Evolutionary conservation across 2,797 vertebrate genomes (phyloP), one percentile per base, ranked within the genome.

Genomic region (Periophthalmus magnuspinnatus): DNA sequence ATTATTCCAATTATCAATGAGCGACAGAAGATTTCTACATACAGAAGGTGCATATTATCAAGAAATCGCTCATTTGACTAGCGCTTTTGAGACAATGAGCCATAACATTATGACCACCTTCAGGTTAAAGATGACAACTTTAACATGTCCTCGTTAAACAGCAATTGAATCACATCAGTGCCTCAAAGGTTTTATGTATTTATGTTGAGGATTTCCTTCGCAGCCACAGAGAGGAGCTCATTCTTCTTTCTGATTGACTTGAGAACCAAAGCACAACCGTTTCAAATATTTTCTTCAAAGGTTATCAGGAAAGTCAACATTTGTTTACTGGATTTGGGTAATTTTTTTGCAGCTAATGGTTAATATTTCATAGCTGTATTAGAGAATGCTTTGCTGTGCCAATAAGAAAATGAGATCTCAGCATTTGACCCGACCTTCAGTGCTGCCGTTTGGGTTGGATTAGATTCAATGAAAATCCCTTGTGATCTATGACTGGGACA

Each of bases 1-100:
- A 66, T 66, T 54, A 66, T 66, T 52, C 19, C 41, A 54, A 54
- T 66, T 66, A 66, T 36, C 10, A 36, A 4, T 13, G 36, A 47
- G 61, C 9, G 38, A 5, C 14, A 38, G 54, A 48, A 65, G 17
- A 28, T 57, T 36, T 14, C 60, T 41, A 61, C 7, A 17, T 11
- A 64, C 28, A 34, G 34, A 21, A 5, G 16, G 24, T 47, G n/a
- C 21, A 2, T 28, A 55, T 50, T 0, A 24, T 34, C 61, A 21
- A 59, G 41, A 33, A 38, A 38, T 9, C 2, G 0, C 41, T 10
- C 11, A 8, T 45, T 45, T 5, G 11, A 45, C 11, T 14, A 45
- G 13, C 14, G 13, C 14, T 50, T 50, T n/a, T 50, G 48, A 50
- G 6, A 50, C 22, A 16, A 32, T 57, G 10, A 57, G 11, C 21